A percentile compares a stretch with the other conserved stretches of the same genome.
phyloP scores from a whole-genome alignment of 2,797 vertebrate species.

The Sarcoramphus papa region DNA sequence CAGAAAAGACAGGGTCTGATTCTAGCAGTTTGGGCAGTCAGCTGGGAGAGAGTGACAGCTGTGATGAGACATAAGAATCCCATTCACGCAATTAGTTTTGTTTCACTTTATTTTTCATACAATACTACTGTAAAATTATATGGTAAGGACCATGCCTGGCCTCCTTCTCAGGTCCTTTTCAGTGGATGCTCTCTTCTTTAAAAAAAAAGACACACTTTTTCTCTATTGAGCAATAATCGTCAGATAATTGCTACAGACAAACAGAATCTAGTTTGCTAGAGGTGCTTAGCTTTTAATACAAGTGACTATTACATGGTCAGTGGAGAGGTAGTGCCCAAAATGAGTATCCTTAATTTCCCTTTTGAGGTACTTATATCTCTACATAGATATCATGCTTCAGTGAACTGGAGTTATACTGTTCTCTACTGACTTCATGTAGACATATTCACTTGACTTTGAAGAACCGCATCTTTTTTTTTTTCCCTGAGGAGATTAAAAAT shows the following conservation, averaged over 20 bases:
- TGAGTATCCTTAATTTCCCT: background rate
- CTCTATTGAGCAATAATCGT: background rate
- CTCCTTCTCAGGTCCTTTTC: background rate
- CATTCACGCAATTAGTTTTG: background rate
- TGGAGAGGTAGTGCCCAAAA: background rate
- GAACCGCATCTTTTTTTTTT: background rate
- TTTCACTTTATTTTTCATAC: background rate
- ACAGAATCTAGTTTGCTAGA: background rate
- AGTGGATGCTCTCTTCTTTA: background rate
- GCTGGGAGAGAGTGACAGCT: background rate
- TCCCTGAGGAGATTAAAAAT: background rate
- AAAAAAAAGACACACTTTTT: background rate
- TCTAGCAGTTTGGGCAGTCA: background rate
- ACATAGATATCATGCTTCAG: background rate
- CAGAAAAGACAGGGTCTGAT: background rate
- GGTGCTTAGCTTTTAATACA: background rate
- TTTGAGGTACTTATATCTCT: background rate
- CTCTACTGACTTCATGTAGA: background rate
- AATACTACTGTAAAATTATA: background rate
- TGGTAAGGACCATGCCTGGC: rapidly evolving
- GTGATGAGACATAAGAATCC: background rate
- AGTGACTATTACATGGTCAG: background rate
- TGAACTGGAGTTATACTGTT: background rate
- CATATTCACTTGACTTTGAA: background rate
- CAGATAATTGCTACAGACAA: background rate